Evolutionary conservation across 2,888 invertebrate species (phyloP).

Genomic region (Oligia latruncula): DNA sequence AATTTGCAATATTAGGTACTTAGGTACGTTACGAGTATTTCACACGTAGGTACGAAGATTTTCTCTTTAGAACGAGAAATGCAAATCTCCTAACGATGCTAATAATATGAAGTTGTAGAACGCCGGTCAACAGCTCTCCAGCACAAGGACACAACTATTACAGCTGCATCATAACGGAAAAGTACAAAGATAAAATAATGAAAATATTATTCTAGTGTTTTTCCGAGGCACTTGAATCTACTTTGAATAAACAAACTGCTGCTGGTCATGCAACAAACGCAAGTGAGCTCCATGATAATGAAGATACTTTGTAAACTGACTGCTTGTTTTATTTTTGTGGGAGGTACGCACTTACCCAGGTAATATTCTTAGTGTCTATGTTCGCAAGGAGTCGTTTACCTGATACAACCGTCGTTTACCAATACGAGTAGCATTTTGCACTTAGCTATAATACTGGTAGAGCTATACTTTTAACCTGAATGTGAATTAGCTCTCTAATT

Average conservation of each 20-base stretch:
- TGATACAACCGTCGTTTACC: background rate
- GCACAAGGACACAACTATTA: conserved; percentile 30
- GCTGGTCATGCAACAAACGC: conserved; percentile 25
- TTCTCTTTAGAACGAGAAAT: conserved; percentile 46
- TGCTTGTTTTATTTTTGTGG: conserved; percentile 2
- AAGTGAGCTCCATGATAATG: conserved; percentile 20
- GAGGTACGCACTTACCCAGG: background rate
- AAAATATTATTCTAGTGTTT: conserved; percentile 52
- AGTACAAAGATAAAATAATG: conserved; percentile 31
- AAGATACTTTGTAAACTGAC: conserved; percentile 34
- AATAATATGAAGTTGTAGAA: conserved; percentile 42
- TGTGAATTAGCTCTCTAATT: background rate
- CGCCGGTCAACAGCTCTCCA: conserved; percentile 42
- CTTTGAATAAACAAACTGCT: conserved; percentile 46
- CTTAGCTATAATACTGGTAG: conserved; percentile 1
- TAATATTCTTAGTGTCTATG: background rate
- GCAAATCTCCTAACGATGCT: conserved; percentile 50
- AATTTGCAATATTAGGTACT: background rate
- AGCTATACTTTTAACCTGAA: background rate
- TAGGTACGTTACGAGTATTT: background rate
- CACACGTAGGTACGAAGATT: conserved; percentile 7
- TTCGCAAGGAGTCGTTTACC: background rate
- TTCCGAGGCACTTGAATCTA: conserved; percentile 41
- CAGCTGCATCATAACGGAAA: conserved; percentile 21
- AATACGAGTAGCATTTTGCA: background rate